phyloP scores from a whole-genome alignment of 2,797 vertebrate species.

The Cryptoblepharus egeriae region DNA sequence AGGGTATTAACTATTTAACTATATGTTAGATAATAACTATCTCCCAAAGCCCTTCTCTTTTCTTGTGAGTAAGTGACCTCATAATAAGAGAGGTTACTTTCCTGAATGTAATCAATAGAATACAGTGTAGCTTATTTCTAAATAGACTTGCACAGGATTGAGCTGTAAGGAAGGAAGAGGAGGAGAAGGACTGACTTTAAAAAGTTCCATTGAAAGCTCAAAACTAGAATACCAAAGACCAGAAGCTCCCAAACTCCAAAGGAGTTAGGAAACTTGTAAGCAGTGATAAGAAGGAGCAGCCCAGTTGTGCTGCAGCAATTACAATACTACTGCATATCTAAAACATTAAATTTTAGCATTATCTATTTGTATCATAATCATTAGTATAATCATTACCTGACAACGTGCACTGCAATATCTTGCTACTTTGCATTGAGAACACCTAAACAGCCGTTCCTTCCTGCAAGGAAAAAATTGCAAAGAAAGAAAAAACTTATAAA shows the following conservation, averaged over 20 bases:
- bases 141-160: too few relatives aligned
- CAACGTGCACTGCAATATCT: constrained; percentile 89
- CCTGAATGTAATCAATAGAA: too few relatives aligned
- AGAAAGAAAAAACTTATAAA: not conserved
- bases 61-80: not conserved
- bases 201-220: too few relatives aligned
- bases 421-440: constrained; percentile 91
- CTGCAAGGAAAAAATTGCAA: constrained; percentile 73
- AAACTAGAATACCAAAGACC: too few relatives aligned
- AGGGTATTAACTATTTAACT: too few relatives aligned
- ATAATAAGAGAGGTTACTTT: not conserved
- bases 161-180: too few relatives aligned
- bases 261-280: too few relatives aligned
- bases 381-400: constrained; percentile 83
- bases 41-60: not conserved
- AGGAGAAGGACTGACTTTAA: too few relatives aligned
- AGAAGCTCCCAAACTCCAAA: too few relatives aligned
- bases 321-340: not conserved
- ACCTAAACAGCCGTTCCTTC: constrained; percentile 83
- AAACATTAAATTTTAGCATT: constrained; percentile 32
- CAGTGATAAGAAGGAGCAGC: too few relatives aligned
- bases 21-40: not conserved
- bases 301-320: too few relatives aligned
- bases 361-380: constrained; percentile 5
- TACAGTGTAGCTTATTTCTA: too few relatives aligned